Base-by-base conservation (phyloP, 1,140 invertebrate species). In the Drosophila carrolli region DNA sequence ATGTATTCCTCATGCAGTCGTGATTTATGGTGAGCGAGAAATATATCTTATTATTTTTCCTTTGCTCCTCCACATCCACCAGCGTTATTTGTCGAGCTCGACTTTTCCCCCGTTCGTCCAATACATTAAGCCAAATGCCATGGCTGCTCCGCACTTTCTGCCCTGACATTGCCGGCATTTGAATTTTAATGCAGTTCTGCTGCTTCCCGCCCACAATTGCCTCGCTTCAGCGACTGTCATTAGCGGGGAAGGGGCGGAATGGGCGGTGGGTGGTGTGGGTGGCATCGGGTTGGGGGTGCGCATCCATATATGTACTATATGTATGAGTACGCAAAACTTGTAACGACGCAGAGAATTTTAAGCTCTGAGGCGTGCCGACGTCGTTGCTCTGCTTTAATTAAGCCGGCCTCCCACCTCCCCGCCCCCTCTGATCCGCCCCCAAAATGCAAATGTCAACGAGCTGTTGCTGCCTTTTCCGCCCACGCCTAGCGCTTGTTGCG, bases 151-250 rank as follows among this genome's bases (percentile, higher is more conserved):
- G 13, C 27, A 9, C 13, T 51, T 9, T 73, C 46, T 47, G 57
- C 80, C 68, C 75, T 78, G 82, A 78, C 82, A 81, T 81, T 81
- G 82, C 65, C 82, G 78, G 75, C 83, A 88, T 82, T 82, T 79
- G 66, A 72, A 86, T 81, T 68, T 57, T 37, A 67, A 73, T 79
- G 83, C 83, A 86, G 54, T 82, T 88, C 41, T 82, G 75, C 71
- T 59, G 71, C 63, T 84, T 80, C 80, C 63, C 76, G 53, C 72
- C 75, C 78, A 71, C 78, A 56, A 14, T 41, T 27, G 38, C 27
- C 70, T 37, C 46, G 58, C 51, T 37, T 59, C 51, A 43, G 47
- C 46, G 63, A 35, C 40, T 73, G 59, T 59, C 59, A 41, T 37
- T 5, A 4, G 16, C 5, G 44, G 44, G 44, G 35, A 6, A 13